Conservation (phyloP, 2,797 vertebrate genomes). For the Argyrosomus regius region DNA sequence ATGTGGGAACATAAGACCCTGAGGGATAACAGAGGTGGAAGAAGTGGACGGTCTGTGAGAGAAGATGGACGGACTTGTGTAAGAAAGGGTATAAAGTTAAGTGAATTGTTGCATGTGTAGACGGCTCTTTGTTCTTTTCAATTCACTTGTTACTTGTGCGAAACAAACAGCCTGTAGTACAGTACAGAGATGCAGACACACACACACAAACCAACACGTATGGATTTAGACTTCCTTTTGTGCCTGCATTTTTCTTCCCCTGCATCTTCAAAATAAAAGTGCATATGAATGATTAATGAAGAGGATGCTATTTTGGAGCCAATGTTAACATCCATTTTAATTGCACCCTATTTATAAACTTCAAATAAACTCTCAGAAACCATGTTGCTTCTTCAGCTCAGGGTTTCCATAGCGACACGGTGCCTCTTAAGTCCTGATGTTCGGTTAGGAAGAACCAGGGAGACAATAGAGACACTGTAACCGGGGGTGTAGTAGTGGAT, state of each 20-base stretch:
- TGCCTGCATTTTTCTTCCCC: constrained; percentile 20
- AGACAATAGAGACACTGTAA: constrained; percentile 34
- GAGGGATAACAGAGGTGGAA: constrained; percentile 26
- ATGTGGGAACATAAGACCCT: constrained; percentile 44
- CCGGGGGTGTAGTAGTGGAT: constrained; percentile 2
- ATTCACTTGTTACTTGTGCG: neutral
- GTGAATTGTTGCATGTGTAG: neutral
- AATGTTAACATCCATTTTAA: constrained; percentile 67
- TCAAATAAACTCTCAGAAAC: constrained; percentile 70
- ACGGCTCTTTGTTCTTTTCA: neutral
- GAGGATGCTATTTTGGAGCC: constrained; percentile 52
- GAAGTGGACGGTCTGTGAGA: constrained; percentile 13
- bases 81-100: constrained; percentile 9
- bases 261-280: constrained; percentile 51
- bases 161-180: constrained; percentile 17
- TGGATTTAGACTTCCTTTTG: neutral
- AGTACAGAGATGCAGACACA: neutral
- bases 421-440: constrained; percentile 46
- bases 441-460: constrained; percentile 41
- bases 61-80: neutral
- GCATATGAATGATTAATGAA: constrained; percentile 53
- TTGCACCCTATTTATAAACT: constrained; percentile 75
- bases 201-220: neutral
- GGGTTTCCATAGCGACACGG: constrained; percentile 81
- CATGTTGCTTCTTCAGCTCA: constrained; percentile 58